Conservation (phyloP, 2,113 vertebrate species). For the Onychostruthus taczanowskii region DNA sequence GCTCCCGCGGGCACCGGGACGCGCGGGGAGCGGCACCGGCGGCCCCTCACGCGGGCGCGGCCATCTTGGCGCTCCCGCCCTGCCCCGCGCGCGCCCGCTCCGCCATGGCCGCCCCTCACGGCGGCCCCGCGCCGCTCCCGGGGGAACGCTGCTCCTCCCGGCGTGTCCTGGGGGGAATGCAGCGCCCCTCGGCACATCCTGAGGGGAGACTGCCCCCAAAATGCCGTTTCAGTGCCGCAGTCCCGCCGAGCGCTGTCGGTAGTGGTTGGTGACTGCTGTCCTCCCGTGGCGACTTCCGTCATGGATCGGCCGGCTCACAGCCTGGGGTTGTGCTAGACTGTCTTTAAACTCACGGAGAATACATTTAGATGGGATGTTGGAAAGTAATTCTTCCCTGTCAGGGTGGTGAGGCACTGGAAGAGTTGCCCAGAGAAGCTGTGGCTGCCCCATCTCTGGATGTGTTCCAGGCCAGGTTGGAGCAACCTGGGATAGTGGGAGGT, state of each 20-base stretch:
- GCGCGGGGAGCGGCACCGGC: background rate
- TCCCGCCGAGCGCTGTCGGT: background rate
- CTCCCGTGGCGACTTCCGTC: background rate
- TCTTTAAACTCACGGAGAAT: background rate
- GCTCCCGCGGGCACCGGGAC: background rate
- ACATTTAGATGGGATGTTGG: background rate
- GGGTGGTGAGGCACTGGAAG: background rate
- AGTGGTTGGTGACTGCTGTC: background rate
- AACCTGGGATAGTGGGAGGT: background rate
- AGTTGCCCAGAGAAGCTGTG: background rate
- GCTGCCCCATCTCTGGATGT: background rate
- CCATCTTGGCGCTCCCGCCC: conserved; percentile 86
- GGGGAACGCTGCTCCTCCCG: rapidly evolving
- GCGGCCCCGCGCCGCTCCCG: rapidly evolving
- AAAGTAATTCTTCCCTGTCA: background rate
- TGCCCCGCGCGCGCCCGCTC: conserved; percentile 56
- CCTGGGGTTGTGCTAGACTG: background rate
- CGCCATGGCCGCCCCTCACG: background rate
- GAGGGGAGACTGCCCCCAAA: background rate
- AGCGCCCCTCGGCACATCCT: rapidly evolving
- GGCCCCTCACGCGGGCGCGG: conserved; percentile 75
- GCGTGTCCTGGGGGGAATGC: rapidly evolving
- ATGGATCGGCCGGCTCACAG: background rate
- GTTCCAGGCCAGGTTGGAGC: background rate
- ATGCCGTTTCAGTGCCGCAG: background rate